These are phyloP conservation scores for Caenorhabditis becei DNA, from an alignment of 2,888 invertebrate species.

Conservation along the genomic window DNA sequence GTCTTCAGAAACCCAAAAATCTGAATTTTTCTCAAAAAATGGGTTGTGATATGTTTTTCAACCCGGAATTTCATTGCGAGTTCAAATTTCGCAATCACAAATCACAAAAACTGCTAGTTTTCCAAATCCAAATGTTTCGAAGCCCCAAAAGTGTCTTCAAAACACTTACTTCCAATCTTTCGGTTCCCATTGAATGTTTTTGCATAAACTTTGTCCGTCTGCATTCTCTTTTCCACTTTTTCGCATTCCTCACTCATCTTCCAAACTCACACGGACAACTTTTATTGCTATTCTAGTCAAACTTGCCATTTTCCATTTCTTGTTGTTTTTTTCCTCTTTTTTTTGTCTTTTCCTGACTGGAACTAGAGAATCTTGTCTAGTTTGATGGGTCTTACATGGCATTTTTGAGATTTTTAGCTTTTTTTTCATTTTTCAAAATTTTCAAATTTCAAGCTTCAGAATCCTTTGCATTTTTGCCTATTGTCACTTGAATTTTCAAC, in stretches of 20 bases:
- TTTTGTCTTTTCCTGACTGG: neutral
- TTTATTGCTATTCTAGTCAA: conserved; percentile 2
- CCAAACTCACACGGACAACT: neutral
- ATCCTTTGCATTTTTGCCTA: neutral
- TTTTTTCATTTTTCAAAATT: neutral
- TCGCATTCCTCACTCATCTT: neutral
- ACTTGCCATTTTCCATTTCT: neutral
- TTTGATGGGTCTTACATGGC: too few relatives aligned
- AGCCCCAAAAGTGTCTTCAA: neutral
- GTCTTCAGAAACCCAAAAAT: too few relatives aligned
- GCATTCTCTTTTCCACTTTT: neutral
- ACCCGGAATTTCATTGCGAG: neutral
- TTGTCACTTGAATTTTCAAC: neutral
- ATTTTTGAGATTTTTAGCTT: neutral
- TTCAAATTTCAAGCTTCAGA: neutral
- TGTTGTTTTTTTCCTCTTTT: neutral
- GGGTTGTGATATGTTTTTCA: neutral
- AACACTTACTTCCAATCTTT: too few relatives aligned
- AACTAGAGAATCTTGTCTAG: too few relatives aligned
- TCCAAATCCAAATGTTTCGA: neutral
- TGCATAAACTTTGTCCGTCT: neutral
- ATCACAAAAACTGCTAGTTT: neutral
- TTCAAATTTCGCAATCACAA: neutral
- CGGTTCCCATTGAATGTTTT: neutral
- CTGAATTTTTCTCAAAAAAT: too few relatives aligned